These are phyloP conservation scores for Melipona quadrifasciata DNA, from an alignment of 1,140 invertebrate species.

Conservation along the genomic window DNA sequence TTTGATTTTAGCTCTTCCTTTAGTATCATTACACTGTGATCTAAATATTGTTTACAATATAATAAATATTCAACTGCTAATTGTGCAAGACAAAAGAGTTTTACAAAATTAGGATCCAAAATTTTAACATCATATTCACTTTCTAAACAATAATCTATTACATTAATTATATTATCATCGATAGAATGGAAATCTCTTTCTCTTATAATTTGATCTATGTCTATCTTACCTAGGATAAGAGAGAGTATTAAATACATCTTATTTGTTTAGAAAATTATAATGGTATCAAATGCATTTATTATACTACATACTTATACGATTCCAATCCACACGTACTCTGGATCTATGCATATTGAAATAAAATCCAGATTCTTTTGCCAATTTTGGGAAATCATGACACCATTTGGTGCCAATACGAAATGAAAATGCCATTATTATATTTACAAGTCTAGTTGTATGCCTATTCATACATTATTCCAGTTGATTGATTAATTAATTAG, in stretches of 20 bases:
- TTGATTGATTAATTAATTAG: not conserved
- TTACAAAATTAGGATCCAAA: conserved; percentile 86
- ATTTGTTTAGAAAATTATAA: not conserved
- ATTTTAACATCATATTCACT: conserved; percentile 85
- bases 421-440: conserved; percentile 78
- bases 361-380: conserved; percentile 86
- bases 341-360: conserved; percentile 84
- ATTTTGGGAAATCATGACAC: conserved; percentile 86
- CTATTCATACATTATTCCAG: conserved; percentile 17
- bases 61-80: conserved; percentile 87
- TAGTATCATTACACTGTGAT: conserved; percentile 85
- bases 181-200: conserved; percentile 85
- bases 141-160: conserved; percentile 85
- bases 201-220: conserved; percentile 84
- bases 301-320: conserved; percentile 84
- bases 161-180: conserved; percentile 85
- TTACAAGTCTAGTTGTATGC: conserved; percentile 19
- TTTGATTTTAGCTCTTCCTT: conserved; percentile 84
- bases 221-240: conserved; percentile 83
- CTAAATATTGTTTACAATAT: conserved; percentile 87
- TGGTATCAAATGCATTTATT: not conserved
- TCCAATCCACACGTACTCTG: conserved; percentile 84
- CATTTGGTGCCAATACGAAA: conserved; percentile 83
- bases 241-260: not conserved
- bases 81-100: conserved; percentile 86